Conservation (phyloP, 2,113 vertebrate species). For the Platysteira castanea region DNA sequence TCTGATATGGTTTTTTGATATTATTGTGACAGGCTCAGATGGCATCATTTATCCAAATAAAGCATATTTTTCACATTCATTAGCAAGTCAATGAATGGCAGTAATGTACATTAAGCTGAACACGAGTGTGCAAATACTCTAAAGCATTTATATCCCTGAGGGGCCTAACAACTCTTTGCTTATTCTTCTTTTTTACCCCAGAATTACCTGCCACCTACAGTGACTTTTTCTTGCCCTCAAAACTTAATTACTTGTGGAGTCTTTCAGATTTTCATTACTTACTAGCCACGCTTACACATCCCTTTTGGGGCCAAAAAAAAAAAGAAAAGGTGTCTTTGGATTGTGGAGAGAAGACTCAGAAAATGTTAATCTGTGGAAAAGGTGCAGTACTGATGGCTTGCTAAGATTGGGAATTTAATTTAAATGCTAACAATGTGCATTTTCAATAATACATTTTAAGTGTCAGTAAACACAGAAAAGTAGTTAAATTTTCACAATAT, state of each 20-base stretch:
- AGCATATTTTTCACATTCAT: background rate
- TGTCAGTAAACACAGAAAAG: background rate
- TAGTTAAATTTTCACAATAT: background rate
- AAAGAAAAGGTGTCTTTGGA: background rate
- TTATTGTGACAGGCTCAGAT: background rate
- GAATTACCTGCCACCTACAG: background rate
- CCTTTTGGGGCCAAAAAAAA: background rate
- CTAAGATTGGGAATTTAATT: background rate
- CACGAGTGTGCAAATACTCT: background rate
- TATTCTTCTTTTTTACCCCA: background rate
- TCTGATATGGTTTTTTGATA: background rate
- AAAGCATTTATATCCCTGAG: background rate
- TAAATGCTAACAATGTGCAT: background rate
- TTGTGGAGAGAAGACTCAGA: background rate
- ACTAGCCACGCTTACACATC: background rate
- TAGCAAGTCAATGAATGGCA: background rate
- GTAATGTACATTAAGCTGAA: background rate
- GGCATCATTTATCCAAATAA: background rate
- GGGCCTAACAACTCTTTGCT: background rate
- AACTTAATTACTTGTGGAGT: background rate
- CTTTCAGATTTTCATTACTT: background rate
- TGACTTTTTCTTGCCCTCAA: background rate
- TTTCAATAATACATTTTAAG: background rate
- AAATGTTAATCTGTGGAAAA: background rate
- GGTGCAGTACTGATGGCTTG: background rate